These are phyloP conservation scores for Scomber japonicus DNA, from an alignment of 2,113 vertebrate genomes.

Conservation along the genomic window DNA sequence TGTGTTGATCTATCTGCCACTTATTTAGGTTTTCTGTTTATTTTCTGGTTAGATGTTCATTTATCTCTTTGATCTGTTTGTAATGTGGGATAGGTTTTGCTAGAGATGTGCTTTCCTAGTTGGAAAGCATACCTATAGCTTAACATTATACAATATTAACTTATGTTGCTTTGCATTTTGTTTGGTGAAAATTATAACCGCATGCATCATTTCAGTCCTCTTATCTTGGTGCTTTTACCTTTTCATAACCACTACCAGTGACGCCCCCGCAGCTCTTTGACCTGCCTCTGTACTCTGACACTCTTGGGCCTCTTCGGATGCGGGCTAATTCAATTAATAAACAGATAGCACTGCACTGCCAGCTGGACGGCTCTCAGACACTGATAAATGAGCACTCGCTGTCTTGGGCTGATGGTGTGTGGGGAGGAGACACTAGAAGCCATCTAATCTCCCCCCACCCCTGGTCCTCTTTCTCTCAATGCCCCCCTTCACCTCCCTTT, in stretches of 20 bases:
- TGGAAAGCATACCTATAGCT: background rate
- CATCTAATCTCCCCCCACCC: constrained; percentile 64
- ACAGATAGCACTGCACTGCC: constrained; percentile 85
- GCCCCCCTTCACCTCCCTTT: constrained; percentile 59
- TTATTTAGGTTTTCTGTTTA: background rate
- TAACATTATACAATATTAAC: background rate
- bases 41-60: constrained; percentile 1
- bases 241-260: constrained; percentile 11
- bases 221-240: background rate
- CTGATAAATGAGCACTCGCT: constrained; percentile 88
- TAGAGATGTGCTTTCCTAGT: background rate
- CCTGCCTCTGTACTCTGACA: constrained; percentile 74
- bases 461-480: constrained; percentile 32
- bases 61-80: constrained; percentile 12
- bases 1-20: background rate
- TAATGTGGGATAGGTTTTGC: background rate
- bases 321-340: constrained; percentile 92
- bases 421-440: constrained; percentile 64
- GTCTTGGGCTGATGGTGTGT: constrained; percentile 74
- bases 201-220: background rate
- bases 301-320: constrained; percentile 81
- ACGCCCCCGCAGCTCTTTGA: constrained; percentile 71
- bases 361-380: constrained; percentile 87
- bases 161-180: background rate
- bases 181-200: background rate